phyloP scores from a whole-genome alignment of 2,888 invertebrate genomes.

The Geotrupes spiniger region DNA sequence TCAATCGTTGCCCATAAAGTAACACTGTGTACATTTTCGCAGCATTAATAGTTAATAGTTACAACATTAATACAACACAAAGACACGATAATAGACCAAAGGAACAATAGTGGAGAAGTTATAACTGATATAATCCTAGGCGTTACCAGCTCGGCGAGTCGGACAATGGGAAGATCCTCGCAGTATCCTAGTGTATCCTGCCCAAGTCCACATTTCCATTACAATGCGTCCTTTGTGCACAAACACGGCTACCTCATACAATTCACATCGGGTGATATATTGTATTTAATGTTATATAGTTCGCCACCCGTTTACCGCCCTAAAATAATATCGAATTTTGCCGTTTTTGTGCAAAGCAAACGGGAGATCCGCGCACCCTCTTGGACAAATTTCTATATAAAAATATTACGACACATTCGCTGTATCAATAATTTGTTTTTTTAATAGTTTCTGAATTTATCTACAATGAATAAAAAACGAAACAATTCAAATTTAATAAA shows the following conservation, averaged over 20 bases:
- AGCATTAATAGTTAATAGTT: constrained; percentile 25
- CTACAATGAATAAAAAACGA: no score
- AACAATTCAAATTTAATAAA: no score
- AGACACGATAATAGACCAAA: constrained; percentile 28
- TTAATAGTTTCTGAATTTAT: no score
- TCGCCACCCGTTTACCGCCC: not conserved
- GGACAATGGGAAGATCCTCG: constrained; percentile 33
- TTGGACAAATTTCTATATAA: no score
- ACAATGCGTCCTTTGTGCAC: constrained; percentile 31
- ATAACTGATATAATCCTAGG: constrained; percentile 34
- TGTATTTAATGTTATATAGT: constrained; percentile 22
- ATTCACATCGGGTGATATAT: constrained; percentile 36
- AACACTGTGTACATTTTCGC: constrained; percentile 10
- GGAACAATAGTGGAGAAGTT: constrained; percentile 34
- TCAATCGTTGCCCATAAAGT: not conserved
- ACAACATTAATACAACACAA: constrained; percentile 30
- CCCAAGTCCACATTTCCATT: constrained; percentile 31
- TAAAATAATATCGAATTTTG: constrained; percentile 1
- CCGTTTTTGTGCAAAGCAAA: not conserved
- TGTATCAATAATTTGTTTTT: no score
- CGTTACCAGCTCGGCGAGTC: constrained; percentile 30
- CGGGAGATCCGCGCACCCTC: not conserved
- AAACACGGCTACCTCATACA: constrained; percentile 32
- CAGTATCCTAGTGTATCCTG: constrained; percentile 27
- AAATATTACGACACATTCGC: no score